phyloP scores from a whole-genome alignment of 2,888 invertebrate species.

The Oxyteleia sp. region DNA sequence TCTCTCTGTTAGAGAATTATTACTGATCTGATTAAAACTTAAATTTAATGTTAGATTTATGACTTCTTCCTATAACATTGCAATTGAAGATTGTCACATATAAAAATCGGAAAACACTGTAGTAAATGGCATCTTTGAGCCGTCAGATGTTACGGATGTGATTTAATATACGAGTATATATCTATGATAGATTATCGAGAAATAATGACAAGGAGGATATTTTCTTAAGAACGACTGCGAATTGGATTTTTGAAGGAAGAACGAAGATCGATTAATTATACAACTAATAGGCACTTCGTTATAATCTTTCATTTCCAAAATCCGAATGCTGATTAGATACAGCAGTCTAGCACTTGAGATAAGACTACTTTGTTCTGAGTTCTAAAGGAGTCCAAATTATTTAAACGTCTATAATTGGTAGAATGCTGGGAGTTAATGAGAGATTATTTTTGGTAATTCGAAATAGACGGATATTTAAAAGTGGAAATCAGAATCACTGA shows the following conservation, averaged over 20 bases:
- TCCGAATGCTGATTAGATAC: not conserved
- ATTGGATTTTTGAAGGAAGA: not conserved
- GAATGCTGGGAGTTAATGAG: constrained; percentile 11
- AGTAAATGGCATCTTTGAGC: no score
- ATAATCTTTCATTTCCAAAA: constrained; percentile 10
- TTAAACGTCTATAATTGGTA: constrained; percentile 25
- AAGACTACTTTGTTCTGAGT: constrained; percentile 10
- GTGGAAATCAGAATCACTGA: constrained; percentile 28
- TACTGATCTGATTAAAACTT: no score
- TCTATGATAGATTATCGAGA: no score
- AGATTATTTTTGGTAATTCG: constrained; percentile 10
- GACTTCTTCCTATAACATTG: no score
- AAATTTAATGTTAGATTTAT: no score
- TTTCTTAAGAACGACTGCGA: no score
- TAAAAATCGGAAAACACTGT: no score
- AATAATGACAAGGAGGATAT: no score
- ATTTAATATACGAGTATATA: no score
- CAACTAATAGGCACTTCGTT: not conserved
- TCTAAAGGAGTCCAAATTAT: not conserved
- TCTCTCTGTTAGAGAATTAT: no score
- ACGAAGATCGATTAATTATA: constrained; percentile 1
- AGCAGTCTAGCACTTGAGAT: not conserved
- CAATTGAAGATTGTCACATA: no score
- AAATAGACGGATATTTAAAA: constrained; percentile 1
- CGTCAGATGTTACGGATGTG: no score